These are phyloP conservation scores for Schlechtendalia chinensis DNA, from an alignment of 1,140 invertebrate species.

Conservation along the genomic window DNA sequence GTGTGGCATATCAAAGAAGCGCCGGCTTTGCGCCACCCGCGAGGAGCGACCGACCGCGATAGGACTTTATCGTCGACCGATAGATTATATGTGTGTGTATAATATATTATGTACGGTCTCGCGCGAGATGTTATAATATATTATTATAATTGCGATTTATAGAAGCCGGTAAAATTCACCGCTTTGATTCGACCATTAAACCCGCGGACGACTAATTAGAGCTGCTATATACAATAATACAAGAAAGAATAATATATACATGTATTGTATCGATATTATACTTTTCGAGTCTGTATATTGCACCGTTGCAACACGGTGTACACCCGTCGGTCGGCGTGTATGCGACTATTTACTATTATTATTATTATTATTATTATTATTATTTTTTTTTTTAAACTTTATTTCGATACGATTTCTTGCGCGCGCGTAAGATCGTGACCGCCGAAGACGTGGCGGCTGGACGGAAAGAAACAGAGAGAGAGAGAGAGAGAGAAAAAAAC, in stretches of 20 bases:
- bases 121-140: neutral
- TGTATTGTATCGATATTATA: neutral
- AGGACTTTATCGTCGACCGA: neutral
- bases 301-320: neutral
- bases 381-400: neutral
- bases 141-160: slow-evolving; percentile 29
- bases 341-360: neutral
- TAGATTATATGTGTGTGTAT: too few relatives aligned
- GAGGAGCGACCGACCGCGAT: slow-evolving; percentile 1
- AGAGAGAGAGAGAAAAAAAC: too few relatives aligned
- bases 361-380: slow-evolving; percentile 9
- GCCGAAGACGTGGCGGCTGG: neutral
- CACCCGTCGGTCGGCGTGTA: neutral
- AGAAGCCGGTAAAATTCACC: slow-evolving; percentile 18
- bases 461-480: slow-evolving; percentile 6
- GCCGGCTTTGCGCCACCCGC: slow-evolving; percentile 35
- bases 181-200: neutral
- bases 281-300: neutral
- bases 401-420: slow-evolving; percentile 30
- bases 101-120: neutral
- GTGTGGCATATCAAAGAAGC: slow-evolving; percentile 15
- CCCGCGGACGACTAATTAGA: neutral
- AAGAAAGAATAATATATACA: too few relatives aligned
- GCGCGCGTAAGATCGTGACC: slow-evolving; percentile 34
- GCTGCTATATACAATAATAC: too few relatives aligned